A percentile compares a stretch with the other conserved stretches of the same genome.
Conservation (phyloP, 1,140 invertebrate genomes). For the Stratiolaelaps scimitus region DNA sequence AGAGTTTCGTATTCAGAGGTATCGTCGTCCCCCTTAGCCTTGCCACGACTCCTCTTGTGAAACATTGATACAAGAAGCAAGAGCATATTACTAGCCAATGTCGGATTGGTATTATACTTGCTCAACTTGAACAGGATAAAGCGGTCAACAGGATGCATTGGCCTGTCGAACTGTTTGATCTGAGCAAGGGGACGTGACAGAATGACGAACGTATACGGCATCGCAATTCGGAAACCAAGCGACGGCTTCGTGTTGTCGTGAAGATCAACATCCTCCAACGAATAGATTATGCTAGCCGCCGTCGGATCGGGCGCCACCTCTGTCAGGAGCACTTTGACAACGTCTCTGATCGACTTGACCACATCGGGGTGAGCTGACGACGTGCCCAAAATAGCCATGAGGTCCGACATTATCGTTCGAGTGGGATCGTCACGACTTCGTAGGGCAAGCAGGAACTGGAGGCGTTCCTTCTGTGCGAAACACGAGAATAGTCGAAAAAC, state of each 20-base stretch:
- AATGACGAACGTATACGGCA: constrained; percentile 1
- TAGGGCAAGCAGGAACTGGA: background rate
- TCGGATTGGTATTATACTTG: constrained; percentile 1
- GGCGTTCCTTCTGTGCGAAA: constrained; percentile 53
- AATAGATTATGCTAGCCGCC: background rate
- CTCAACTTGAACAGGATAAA: constrained; percentile 21
- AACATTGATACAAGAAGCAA: background rate
- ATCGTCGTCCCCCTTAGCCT: background rate
- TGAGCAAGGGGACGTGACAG: background rate
- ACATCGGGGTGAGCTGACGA: background rate
- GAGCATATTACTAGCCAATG: constrained; percentile 9
- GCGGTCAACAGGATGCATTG: background rate
- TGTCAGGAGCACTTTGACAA: background rate
- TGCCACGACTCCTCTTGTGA: background rate
- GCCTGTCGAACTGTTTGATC: background rate
- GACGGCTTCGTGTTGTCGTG: background rate
- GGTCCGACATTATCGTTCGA: constrained; percentile 17
- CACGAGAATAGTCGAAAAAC: constrained; percentile 36
- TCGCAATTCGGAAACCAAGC: background rate
- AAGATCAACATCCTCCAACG: background rate
- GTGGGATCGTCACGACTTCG: background rate
- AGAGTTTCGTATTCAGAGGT: constrained; percentile 1
- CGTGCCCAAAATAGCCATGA: background rate
- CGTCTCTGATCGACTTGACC: background rate
- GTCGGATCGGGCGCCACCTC: background rate